These are phyloP conservation scores for Alectoris magna DNA, from an alignment of 2,797 vertebrate genomes.

Conservation along the genomic window DNA sequence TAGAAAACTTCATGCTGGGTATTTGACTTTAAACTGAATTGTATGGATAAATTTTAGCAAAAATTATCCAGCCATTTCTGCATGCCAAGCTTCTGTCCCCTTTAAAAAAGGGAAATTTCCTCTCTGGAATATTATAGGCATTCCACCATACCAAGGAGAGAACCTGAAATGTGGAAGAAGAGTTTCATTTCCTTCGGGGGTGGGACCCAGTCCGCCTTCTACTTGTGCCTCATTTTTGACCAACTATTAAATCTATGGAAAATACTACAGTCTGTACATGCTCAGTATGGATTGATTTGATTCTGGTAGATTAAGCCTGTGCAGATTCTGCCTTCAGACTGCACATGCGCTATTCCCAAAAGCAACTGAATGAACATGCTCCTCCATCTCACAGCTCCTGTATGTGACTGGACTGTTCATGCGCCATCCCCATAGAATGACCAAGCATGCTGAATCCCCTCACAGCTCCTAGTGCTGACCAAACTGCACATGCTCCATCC, in stretches of 20 bases:
- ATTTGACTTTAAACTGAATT: background rate
- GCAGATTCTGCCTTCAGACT: background rate
- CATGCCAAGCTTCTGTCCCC: accelerated
- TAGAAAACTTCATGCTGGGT: background rate
- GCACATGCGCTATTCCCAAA: background rate
- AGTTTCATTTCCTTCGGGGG: background rate
- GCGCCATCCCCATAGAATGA: background rate
- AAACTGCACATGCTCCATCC: background rate
- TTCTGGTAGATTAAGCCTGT: background rate
- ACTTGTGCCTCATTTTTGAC: background rate
- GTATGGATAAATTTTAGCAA: background rate
- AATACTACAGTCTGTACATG: background rate
- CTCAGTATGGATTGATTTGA: background rate
- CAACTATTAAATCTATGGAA: background rate
- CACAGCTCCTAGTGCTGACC: background rate
- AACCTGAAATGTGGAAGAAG: background rate
- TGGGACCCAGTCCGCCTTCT: background rate
- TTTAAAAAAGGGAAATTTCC: background rate
- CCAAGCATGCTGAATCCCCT: accelerated
- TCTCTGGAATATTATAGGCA: background rate
- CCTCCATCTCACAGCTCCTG: background rate
- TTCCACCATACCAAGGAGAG: background rate
- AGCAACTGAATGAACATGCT: background rate
- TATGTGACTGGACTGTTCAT: background rate
- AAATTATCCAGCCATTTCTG: background rate